phyloP scores from a whole-genome alignment of 2,797 vertebrate species.

The Malurus leucopterus region DNA sequence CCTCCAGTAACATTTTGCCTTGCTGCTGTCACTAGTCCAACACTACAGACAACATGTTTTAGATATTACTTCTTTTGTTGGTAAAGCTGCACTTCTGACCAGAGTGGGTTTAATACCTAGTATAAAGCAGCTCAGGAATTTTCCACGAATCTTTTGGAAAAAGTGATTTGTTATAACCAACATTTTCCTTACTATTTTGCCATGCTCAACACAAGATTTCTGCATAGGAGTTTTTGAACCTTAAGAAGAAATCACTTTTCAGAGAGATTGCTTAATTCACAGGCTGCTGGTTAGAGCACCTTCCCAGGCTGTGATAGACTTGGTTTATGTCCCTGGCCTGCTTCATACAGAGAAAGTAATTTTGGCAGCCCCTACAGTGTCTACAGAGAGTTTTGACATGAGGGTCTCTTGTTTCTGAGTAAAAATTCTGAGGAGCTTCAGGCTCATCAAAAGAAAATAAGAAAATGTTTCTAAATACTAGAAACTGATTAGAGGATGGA shows the following conservation, averaged over 20 bases:
- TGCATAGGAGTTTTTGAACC: background rate
- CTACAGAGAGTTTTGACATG: background rate
- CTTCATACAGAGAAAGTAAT: background rate
- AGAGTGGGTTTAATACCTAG: constrained; percentile 6
- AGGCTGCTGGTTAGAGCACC: background rate
- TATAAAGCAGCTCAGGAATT: constrained; percentile 12
- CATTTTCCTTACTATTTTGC: background rate
- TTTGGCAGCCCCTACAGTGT: background rate
- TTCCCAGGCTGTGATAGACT: rapidly evolving
- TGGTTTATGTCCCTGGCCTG: background rate
- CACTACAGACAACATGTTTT: background rate
- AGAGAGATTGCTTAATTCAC: background rate
- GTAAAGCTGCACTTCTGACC: background rate
- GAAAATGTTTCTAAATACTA: background rate
- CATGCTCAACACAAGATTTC: background rate
- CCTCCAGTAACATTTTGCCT: background rate
- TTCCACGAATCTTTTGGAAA: constrained; percentile 6
- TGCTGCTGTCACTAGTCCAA: background rate
- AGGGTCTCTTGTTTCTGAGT: background rate
- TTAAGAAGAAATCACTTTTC: background rate
- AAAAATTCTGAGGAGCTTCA: background rate
- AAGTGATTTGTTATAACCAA: background rate
- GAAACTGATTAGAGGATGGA: background rate
- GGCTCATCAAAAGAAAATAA: background rate
- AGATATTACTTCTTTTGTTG: background rate